A percentile compares a stretch with the other conserved stretches of the same genome.
These are phyloP conservation scores for Smutsia gigantea DNA, from an alignment of 2,797 vertebrate species.

Conservation along the genomic window DNA sequence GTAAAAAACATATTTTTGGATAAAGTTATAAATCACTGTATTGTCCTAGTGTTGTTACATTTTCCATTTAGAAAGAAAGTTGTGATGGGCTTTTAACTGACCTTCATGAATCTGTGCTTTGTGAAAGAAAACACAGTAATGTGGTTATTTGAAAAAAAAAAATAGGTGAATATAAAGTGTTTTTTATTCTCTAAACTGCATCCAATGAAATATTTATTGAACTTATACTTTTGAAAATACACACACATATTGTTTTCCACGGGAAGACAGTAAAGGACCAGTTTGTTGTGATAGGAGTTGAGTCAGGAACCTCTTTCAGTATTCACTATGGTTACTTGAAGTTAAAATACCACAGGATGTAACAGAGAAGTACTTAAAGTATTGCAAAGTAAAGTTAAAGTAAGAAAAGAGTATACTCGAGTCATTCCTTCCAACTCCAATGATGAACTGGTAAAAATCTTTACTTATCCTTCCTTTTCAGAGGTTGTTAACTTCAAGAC, in stretches of 20 bases:
- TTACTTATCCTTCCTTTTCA: neutral
- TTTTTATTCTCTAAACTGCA: slow-evolving; percentile 26
- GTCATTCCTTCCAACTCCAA: neutral
- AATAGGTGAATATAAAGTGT: slow-evolving; percentile 8
- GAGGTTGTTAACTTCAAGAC: neutral
- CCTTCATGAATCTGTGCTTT: neutral
- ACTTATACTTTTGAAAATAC: neutral
- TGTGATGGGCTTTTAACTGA: slow-evolving; percentile 9
- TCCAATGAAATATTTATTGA: slow-evolving; percentile 14
- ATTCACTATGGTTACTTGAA: neutral
- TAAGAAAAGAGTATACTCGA: neutral
- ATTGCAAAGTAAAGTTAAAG: neutral
- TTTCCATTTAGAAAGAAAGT: slow-evolving; percentile 1
- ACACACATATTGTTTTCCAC: neutral
- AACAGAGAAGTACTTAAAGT: neutral
- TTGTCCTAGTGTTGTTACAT: slow-evolving; percentile 8
- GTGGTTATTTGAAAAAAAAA: neutral
- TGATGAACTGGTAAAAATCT: neutral
- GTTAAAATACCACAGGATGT: neutral
- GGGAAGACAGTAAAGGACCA: neutral
- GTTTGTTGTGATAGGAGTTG: neutral
- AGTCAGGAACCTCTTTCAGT: slow-evolving; percentile 17
- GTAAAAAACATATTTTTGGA: neutral
- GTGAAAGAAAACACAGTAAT: neutral
- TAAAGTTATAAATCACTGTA: slow-evolving; percentile 21